Base-by-base conservation (phyloP, 2,888 invertebrate species). In the Leptopilina drosophilae region DNA sequence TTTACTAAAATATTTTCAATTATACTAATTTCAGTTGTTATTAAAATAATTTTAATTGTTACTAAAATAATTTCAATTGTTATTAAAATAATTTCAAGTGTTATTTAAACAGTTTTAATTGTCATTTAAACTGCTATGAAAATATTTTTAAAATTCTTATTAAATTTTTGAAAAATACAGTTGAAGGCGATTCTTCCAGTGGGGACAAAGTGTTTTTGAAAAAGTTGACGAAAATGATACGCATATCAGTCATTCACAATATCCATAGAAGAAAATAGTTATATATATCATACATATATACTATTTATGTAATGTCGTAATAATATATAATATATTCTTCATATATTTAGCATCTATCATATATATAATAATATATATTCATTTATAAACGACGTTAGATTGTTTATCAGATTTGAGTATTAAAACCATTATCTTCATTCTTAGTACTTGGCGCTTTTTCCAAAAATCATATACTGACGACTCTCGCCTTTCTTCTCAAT, bases 221-320 rank as follows among this genome's bases (percentile, higher is more conserved):
- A 79, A 80, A 77, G 80, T 83, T 75, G 78, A 84, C 85, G 83
- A 85, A 86, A 85, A 84, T 84, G 85, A 85, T 85, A 84, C 83
- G 79, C 84, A 77, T 85, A 85, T 66, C 84, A 83, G 85, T 88
- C 89, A 89, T 85, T 88, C 88, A 87, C 86, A 89, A 88, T 90
- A 88, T 89, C 84, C 84, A 89, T 90, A 88, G 90, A 90, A 89
- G 90, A 91, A 90, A 91, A 90, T 90, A 91, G 88, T 89, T 86
- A 87, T 88, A 83, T 77, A 73, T 73, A 73, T 56, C 56, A 79
- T 85, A 85, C 83, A 87, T 86, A 86, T 84, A 84, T 85, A 85
- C 84, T 87, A 85, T 87, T 83, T 86, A 87, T 87, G 85, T 84
- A 82, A 85, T 87, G 84, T 82, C 81, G 81, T 85, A 84, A 85